Base-by-base conservation (phyloP, 2,797 vertebrate species). In the Cuculus canorus region DNA sequence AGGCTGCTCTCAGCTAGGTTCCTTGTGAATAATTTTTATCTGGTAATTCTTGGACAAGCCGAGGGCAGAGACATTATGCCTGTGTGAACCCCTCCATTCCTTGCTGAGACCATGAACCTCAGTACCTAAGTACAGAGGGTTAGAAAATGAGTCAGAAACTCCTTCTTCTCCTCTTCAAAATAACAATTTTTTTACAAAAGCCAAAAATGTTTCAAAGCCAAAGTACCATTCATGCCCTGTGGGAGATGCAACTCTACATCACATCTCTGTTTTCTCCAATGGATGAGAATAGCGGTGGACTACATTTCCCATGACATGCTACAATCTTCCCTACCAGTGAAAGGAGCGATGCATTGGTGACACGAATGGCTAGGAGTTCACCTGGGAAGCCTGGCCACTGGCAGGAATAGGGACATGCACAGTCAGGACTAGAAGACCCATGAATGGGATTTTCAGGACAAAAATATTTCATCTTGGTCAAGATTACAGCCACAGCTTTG, bases 51-150 rank as follows among this genome's bases (percentile, higher is more conserved):
- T 79, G 65, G 54, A 27, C 37, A 89, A 27, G 6, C 47, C 53
- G 18, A 81, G 25, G n/a, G 23, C 48, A 83, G 68, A 79, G 52
- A 50, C 35, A 6, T 71, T 66, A 28, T 6, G 4, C 14, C 25
- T 61, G 5, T 5, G 2, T 53, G 50, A 86, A 48, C 1, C 2
- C 7, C 11, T 10, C 9, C 9, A 4, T 18, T 39, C 30, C 9
- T 76, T 33, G 33, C 22, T 73, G 83, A 56, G 48, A 32, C 32
- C 52, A 59, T 17, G 13, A 86, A 77, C 19, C 10, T 43, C 22
- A 59, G 19, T 0, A 0, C 41, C 50, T 15, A 57, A 50, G 22
- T 53, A 53, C 30, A 92, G 33, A 33, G 84, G 30, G 61, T 64
- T 84, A 83, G 19, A 61, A 81, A 65, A 30, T 7, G 8, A 7